Base-by-base conservation (phyloP, 2,888 invertebrate genomes). In the Cheilosia impressa region DNA sequence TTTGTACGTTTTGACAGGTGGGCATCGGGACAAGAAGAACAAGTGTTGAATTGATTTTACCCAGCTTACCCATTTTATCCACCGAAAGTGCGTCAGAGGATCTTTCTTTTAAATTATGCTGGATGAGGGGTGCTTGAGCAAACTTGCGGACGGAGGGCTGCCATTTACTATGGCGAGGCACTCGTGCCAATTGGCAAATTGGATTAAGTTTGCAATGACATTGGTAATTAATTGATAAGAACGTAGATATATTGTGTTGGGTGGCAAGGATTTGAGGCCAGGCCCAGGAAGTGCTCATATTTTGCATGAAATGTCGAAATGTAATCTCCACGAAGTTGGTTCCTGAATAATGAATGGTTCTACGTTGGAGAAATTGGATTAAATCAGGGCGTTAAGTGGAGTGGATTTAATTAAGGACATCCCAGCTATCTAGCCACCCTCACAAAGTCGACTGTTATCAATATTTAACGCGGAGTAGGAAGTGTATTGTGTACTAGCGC, bases 181-280 rank as follows among this genome's bases (percentile, higher is more conserved):
- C 58, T 66, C 66, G 66, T 63, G 38, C 69, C 78, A 63, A 78
- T 78, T 71, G 69, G 63, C n/a, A 78, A 78, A 78, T 69, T 69
- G 69, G 41, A 62, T 69, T 78, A 38, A 69, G 62, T 19, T 47
- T 71, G 57, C 71, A 78, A 71, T 58, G 55, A 63, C 53, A 62
- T 55, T 57, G 62, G 62, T 78, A 78, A 69, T 78, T 78, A 78
- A 78, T 78, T 71, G 69, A 69, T 78, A 71, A 78, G 78, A 63
- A 27, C 15, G 38, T 19, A 73, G 10, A 22, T 13, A 22, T 38
- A 24, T 13, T 52, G 17, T 47, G 31, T 17, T n/a, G 60, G 24
- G 17, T 22, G 52, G 17, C 24, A 15, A 15, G 24, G 41, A 19
- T 65, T 65, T n/a, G 5, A 38, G n/a, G 13, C 50, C 34, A 22